Conservation (phyloP, 1,140 invertebrate genomes). For the Drosophila melanica region DNA sequence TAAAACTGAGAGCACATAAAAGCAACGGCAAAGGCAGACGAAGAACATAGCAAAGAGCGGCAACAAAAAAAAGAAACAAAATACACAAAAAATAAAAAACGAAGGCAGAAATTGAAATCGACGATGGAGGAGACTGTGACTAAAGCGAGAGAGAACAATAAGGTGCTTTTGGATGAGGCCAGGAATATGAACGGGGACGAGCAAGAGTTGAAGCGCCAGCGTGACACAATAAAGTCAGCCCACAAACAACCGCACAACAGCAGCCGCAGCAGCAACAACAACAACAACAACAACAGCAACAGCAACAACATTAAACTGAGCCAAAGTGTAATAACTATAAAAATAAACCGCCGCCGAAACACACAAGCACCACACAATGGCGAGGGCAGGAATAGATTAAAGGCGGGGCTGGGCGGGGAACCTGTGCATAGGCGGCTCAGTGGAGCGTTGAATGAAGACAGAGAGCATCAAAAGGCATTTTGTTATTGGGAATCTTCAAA, state of each 20-base stretch:
- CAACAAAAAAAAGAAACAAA: constrained; percentile 19
- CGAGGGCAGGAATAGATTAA: constrained; percentile 1
- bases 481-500: constrained; percentile 60
- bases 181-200: constrained; percentile 9
- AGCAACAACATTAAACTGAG: constrained; percentile 52
- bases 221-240: constrained; percentile 74
- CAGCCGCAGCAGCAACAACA: constrained; percentile 24
- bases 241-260: constrained; percentile 24
- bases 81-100: constrained; percentile 1
- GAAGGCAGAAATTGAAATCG: constrained; percentile 26
- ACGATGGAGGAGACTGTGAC: constrained; percentile 11
- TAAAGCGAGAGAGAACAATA: constrained; percentile 64
- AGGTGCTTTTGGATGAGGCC: constrained; percentile 58
- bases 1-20: constrained; percentile 78
- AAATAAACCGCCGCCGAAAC: constrained; percentile 68
- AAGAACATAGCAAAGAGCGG: constrained; percentile 45
- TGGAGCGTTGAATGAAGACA: constrained; percentile 2
- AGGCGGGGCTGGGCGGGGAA: constrained; percentile 1
- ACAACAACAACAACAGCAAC: constrained; percentile 23
- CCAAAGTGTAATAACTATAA: constrained; percentile 76
- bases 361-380: constrained; percentile 17
- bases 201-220: constrained; percentile 64
- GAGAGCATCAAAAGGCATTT: constrained; percentile 49
- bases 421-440: not conserved
- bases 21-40: constrained; percentile 45